A percentile compares a stretch with the other conserved stretches of the same genome.
Evolutionary conservation across 2,113 vertebrate species (phyloP).

Genomic region (Paraplagusia blochii): DNA sequence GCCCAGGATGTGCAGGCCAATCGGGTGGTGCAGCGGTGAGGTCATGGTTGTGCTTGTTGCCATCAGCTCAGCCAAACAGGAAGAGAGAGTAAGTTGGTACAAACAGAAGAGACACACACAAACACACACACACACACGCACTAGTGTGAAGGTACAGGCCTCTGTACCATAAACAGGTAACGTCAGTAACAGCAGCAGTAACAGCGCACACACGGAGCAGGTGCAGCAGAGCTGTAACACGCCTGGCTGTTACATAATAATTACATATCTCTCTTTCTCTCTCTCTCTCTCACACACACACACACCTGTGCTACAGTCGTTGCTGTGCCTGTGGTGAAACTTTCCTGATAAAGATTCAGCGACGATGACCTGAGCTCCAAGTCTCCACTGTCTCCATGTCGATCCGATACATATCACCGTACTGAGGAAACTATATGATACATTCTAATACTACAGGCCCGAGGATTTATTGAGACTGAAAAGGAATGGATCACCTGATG

Average conservation of each 20-base stretch:
- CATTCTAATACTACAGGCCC: too few species aligned
- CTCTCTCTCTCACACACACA: conserved; percentile 8
- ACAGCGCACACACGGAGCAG: conserved; percentile 1
- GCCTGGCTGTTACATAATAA: conserved; percentile 64
- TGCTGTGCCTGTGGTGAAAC: too few species aligned
- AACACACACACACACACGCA: conserved; percentile 17
- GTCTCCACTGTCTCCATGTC: too few species aligned
- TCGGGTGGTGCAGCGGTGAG: conserved; percentile 69
- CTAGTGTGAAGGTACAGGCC: conserved; percentile 17
- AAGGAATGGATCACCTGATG: too few species aligned
- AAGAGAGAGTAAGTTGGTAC: conserved; percentile 66
- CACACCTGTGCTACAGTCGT: conserved; percentile 1
- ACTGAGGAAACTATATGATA: too few species aligned
- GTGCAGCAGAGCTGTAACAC: conserved; percentile 53
- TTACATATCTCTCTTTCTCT: conserved; percentile 34
- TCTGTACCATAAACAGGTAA: conserved; percentile 7
- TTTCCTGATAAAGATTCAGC: too few species aligned
- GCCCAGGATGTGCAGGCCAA: conserved; percentile 69
- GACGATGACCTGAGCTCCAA: too few species aligned
- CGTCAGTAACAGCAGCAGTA: too few species aligned
- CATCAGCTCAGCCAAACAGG: conserved; percentile 75
- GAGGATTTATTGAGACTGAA: too few species aligned
- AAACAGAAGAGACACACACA: conserved; percentile 47
- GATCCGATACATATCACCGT: too few species aligned
- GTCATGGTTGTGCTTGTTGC: conserved; percentile 79